These are phyloP conservation scores for Drosophila nr. perissopoda DNA, from an alignment of 2,888 invertebrate genomes.

Conservation along the genomic window DNA sequence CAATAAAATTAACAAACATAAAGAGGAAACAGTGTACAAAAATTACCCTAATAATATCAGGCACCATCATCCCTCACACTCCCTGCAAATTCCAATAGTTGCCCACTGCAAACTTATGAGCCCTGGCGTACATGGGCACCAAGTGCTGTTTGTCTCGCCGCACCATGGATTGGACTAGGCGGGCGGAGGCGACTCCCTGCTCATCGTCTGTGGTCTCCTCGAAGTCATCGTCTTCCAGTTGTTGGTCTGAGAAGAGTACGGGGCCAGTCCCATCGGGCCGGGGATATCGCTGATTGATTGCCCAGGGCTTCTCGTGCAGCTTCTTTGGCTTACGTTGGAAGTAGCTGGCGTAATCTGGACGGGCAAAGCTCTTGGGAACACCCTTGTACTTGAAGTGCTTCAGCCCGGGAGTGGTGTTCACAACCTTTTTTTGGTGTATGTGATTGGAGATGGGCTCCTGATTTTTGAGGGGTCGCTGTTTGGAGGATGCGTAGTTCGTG, in stretches of 20 bases:
- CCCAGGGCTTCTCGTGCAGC: constrained; percentile 30
- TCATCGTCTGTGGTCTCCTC: constrained; percentile 63
- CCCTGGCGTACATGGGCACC: constrained; percentile 82
- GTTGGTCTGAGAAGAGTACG: constrained; percentile 62
- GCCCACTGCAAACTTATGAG: constrained; percentile 48
- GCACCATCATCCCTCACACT: constrained; percentile 23
- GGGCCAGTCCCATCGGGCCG: constrained; percentile 55
- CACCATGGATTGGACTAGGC: constrained; percentile 83
- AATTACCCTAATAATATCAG: constrained; percentile 14
- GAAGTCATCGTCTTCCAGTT: constrained; percentile 60
- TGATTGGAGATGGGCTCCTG: constrained; percentile 76
- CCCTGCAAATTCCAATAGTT: constrained; percentile 54
- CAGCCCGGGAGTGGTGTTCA: constrained; percentile 85
- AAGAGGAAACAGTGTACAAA: constrained; percentile 45
- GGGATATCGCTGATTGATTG: constrained; percentile 20
- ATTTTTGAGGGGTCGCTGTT: constrained; percentile 61
- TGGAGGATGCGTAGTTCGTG: constrained; percentile 73
- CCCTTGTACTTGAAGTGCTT: constrained; percentile 84
- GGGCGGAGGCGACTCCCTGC: constrained; percentile 81
- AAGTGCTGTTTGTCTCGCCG: constrained; percentile 82
- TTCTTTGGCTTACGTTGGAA: constrained; percentile 82
- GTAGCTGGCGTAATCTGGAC: constrained; percentile 81
- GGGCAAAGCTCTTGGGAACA: constrained; percentile 53
- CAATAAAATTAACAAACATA: constrained; percentile 49
- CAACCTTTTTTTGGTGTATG: constrained; percentile 80